Evolutionary conservation across 2,888 invertebrate genomes (phyloP).

Genomic region (Nomada fucata): DNA sequence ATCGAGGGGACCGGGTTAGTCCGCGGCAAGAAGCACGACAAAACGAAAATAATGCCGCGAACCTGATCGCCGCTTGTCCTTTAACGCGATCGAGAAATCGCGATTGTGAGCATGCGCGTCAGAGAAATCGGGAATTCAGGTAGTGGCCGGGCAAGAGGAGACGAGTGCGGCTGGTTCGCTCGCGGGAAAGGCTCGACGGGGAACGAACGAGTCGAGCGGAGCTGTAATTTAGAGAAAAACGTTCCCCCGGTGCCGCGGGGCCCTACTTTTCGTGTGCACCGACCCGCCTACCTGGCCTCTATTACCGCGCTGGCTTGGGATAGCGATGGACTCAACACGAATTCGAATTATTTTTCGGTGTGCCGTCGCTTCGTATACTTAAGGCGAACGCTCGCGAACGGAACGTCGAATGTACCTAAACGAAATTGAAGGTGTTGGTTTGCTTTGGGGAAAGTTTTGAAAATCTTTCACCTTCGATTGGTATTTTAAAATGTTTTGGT

Average conservation of each 20-base stretch:
- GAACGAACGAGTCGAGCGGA: constrained; percentile 57
- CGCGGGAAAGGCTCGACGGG: constrained; percentile 59
- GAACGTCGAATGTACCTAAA: background rate
- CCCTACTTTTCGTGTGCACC: constrained; percentile 71
- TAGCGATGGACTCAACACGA: constrained; percentile 45
- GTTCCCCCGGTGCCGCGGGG: constrained; percentile 70
- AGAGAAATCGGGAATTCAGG: constrained; percentile 67
- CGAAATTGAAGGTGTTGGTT: background rate
- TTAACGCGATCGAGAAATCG: constrained; percentile 39
- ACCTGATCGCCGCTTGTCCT: constrained; percentile 28
- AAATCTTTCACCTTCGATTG: too few species aligned
- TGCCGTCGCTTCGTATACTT: background rate
- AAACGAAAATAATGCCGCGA: constrained; percentile 55
- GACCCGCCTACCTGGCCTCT: constrained; percentile 73
- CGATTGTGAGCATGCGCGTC: constrained; percentile 28
- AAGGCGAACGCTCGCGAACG: background rate
- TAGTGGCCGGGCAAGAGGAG: constrained; percentile 44
- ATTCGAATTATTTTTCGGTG: constrained; percentile 25
- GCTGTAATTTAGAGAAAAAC: constrained; percentile 77
- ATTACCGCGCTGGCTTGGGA: constrained; percentile 61
- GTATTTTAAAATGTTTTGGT: too few species aligned
- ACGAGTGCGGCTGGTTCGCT: constrained; percentile 33
- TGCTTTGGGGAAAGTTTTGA: too few species aligned
- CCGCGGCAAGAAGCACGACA: constrained; percentile 9
- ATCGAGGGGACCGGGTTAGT: constrained; percentile 32